Evolutionary conservation across 35 echinoderm and acorn worm genomes (phyloP).

Genomic region (Holothuria glaberrima): DNA sequence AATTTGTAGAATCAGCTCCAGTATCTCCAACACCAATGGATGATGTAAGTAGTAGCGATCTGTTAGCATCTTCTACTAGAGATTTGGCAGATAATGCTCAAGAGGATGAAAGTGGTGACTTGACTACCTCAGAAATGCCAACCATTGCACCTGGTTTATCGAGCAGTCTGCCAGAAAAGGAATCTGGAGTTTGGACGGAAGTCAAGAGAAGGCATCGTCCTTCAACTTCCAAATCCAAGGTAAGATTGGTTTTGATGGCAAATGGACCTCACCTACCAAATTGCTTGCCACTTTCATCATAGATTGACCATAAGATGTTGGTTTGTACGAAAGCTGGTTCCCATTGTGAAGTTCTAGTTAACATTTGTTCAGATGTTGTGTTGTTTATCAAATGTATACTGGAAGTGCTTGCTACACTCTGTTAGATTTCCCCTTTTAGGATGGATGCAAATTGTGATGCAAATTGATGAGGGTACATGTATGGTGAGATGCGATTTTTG

Average conservation of each 20-base stretch:
- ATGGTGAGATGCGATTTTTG: too few species aligned
- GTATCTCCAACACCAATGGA: slow-evolving; percentile 86
- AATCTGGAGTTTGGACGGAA: slow-evolving; percentile 87
- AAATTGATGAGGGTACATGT: too few species aligned
- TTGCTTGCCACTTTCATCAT: too few species aligned
- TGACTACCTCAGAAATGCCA: not conserved
- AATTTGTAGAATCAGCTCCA: slow-evolving; percentile 62
- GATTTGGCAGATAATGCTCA: not conserved
- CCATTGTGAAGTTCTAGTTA: too few species aligned
- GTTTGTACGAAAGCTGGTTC: too few species aligned
- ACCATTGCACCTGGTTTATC: slow-evolving; percentile 80
- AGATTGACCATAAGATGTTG: too few species aligned
- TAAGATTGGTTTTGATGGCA: not conserved
- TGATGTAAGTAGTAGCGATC: not conserved
- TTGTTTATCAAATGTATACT: too few species aligned
- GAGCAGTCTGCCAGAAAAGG: slow-evolving; percentile 93
- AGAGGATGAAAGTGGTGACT: not conserved
- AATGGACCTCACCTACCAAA: too few species aligned
- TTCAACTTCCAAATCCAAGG: slow-evolving; percentile 74
- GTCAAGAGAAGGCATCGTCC: slow-evolving; percentile 79
- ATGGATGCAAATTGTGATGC: too few species aligned
- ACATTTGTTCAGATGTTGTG: too few species aligned
- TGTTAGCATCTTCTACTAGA: not conserved
- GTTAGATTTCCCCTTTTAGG: too few species aligned
- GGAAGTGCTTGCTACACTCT: too few species aligned